phyloP scores from a whole-genome alignment of 1,140 invertebrate species.

The Cydia fagiglandana region DNA sequence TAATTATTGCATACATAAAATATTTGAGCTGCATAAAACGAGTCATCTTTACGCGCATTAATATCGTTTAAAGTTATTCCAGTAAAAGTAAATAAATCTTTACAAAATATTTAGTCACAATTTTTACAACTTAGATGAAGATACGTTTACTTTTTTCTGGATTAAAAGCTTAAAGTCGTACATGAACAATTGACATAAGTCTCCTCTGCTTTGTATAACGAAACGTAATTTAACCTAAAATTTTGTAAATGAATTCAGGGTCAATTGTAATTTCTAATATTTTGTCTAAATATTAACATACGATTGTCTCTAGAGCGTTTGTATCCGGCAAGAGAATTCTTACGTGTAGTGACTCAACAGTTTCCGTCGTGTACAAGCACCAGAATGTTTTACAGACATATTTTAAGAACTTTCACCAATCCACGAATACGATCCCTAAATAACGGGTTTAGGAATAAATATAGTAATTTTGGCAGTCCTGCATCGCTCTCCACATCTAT shows the following conservation, averaged over 20 bases:
- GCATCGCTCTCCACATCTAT: slow-evolving; percentile 61
- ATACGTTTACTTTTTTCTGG: neutral
- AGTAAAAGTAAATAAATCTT: neutral
- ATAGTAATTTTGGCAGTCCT: slow-evolving; percentile 55
- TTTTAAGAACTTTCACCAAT: slow-evolving; percentile 53
- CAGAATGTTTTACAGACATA: slow-evolving; percentile 58
- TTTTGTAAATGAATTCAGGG: slow-evolving; percentile 21
- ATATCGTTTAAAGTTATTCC: neutral
- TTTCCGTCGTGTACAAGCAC: neutral
- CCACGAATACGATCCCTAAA: slow-evolving; percentile 49
- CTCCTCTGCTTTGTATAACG: neutral
- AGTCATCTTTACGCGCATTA: too few relatives aligned
- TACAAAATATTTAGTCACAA: neutral
- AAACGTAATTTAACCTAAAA: slow-evolving; percentile 24
- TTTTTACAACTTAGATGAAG: neutral
- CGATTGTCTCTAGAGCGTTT: neutral
- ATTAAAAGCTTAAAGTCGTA: neutral
- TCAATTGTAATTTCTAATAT: slow-evolving; percentile 29
- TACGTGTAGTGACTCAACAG: slow-evolving; percentile 11
- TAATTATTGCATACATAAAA: too few relatives aligned
- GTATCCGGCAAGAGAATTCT: neutral
- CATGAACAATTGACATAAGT: neutral
- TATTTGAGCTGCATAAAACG: too few relatives aligned
- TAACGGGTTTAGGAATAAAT: slow-evolving; percentile 52
- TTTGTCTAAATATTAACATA: slow-evolving; percentile 17